Base-by-base conservation (phyloP, 2,888 invertebrate species). In the Aspidiotus rigidus region DNA sequence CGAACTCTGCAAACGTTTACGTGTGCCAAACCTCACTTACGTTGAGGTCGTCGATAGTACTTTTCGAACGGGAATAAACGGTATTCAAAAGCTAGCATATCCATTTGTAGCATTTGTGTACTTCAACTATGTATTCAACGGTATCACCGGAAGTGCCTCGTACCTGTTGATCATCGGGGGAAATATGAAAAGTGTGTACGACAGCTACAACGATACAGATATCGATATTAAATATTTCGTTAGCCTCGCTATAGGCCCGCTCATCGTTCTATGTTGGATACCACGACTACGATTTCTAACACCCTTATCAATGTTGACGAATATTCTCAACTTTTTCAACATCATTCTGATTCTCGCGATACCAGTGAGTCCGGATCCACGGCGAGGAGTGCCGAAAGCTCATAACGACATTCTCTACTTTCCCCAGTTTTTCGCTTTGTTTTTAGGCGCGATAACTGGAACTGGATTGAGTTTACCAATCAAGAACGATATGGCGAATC, bases 401-500 rank as follows among this genome's bases (percentile, higher is more conserved):
- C 10, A 39, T 1, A 10, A 28, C 16, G 39, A 59, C 13, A 16
- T 59, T 17, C 13, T 16, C 42, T 83, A 86, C 69, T 88, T 93
- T 75, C 96, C 97, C 0, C 81, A 97, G 1, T 98, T 92, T 80
- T 95, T 98, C 77, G 96, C 96, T 55, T 96, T 95, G 0, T 95
- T 94, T 0, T 82, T 98, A 64, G 98, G 95, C 78, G 93, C 97
- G 0, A 84, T 97, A 74, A 97, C 98, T 82, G 95, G 95, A 67
- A 95, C 96, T 73, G 90, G 89, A 64, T 88, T 90, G 7, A 88
- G 94, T 56, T 81, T 95, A 76, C 94, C 97, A 0, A 77, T 97
- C 74, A 94, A 96, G 78, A 95, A 95, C 77, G 91, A 93, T 77
- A 96, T 97, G 95, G 89, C 88, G 77, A 85, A 85, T 0, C 94